These are phyloP conservation scores for Hirudo medicinalis DNA, from an alignment of 1,140 invertebrate genomes.

Conservation along the genomic window DNA sequence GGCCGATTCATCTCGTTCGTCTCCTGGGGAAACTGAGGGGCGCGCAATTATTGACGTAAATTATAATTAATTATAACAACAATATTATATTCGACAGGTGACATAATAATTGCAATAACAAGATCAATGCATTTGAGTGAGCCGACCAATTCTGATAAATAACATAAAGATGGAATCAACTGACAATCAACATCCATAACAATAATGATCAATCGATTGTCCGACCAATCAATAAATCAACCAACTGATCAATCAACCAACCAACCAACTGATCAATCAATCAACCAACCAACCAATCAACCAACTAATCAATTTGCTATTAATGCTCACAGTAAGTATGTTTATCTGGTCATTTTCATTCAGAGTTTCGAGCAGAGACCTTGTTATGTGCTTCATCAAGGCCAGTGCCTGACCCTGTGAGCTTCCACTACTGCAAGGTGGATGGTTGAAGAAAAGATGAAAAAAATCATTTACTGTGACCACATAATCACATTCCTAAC, in stretches of 20 bases:
- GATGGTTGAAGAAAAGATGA: neutral
- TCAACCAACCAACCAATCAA: neutral
- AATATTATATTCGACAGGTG: too few relatives aligned
- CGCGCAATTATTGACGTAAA: too few relatives aligned
- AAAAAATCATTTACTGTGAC: neutral
- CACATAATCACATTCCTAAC: neutral
- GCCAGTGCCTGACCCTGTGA: constrained; percentile 38
- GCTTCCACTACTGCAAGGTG: constrained; percentile 40
- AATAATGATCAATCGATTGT: neutral
- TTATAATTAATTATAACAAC: too few relatives aligned
- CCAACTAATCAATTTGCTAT: neutral
- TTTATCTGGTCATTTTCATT: constrained; percentile 42
- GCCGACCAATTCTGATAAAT: too few relatives aligned
- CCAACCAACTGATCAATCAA: constrained; percentile 2
- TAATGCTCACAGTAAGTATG: constrained; percentile 33
- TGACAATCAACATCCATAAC: too few relatives aligned
- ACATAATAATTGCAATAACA: too few relatives aligned
- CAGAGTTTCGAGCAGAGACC: constrained; percentile 37
- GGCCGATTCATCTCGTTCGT: too few relatives aligned
- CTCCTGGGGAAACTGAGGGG: too few relatives aligned
- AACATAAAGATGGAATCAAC: too few relatives aligned
- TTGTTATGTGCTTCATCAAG: constrained; percentile 38
- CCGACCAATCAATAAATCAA: neutral
- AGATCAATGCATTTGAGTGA: too few relatives aligned
- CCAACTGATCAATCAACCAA: constrained; percentile 1